These are phyloP conservation scores for Triplophysa rosa DNA, from an alignment of 2,113 vertebrate genomes.

Conservation along the genomic window DNA sequence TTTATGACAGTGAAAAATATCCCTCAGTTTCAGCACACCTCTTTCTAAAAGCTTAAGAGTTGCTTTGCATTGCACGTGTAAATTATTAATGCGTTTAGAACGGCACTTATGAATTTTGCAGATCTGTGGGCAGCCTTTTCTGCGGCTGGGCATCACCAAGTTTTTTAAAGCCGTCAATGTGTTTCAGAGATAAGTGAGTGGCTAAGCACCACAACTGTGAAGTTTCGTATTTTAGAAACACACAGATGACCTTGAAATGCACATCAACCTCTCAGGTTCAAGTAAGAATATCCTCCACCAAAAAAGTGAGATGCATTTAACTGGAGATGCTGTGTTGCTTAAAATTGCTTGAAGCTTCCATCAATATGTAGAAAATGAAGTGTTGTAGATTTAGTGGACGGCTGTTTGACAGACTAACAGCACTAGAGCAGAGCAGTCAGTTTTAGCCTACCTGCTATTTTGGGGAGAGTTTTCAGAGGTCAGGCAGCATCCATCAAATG, in stretches of 20 bases:
- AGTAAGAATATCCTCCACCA: too few species aligned
- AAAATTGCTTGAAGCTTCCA: neutral
- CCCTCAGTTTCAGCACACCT: neutral
- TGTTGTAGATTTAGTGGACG: neutral
- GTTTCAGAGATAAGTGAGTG: neutral
- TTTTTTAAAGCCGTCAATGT: neutral
- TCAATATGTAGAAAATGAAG: neutral
- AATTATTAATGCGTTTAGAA: conserved; percentile 16
- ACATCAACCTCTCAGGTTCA: neutral
- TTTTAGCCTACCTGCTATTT: conserved; percentile 30
- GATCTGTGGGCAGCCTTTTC: neutral
- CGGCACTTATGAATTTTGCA: conserved; percentile 7
- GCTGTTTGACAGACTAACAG: conserved; percentile 15
- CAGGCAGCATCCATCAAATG: conserved; percentile 5
- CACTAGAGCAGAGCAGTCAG: neutral
- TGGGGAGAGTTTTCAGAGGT: conserved; percentile 17
- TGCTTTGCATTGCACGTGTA: conserved; percentile 21
- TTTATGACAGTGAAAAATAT: conserved; percentile 1
- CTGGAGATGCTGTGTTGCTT: neutral
- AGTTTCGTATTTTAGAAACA: neutral
- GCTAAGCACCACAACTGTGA: neutral
- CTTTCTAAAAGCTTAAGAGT: conserved; percentile 9
- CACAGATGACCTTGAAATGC: neutral
- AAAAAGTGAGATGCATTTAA: neutral
- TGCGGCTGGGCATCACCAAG: neutral